phyloP scores from a whole-genome alignment of 2,888 invertebrate genomes.

The Hirtodrosophila cameraria region DNA sequence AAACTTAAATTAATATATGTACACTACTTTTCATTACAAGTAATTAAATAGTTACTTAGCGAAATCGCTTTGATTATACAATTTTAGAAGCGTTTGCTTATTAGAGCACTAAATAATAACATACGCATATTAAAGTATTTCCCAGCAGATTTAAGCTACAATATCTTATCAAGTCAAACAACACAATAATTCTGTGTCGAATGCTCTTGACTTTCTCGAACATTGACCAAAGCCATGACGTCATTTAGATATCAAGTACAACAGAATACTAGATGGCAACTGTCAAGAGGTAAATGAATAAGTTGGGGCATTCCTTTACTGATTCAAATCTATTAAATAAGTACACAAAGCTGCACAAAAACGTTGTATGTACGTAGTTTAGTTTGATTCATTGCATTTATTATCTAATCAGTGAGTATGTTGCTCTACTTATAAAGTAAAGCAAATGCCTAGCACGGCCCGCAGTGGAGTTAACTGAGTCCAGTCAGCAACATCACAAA shows the following conservation, averaged over 20 bases:
- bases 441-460: constrained; percentile 16
- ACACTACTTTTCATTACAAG: too few relatives aligned
- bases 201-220: not conserved
- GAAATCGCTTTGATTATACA: too few relatives aligned
- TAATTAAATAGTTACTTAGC: too few relatives aligned
- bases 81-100: too few relatives aligned
- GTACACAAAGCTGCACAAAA: not conserved
- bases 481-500: constrained; percentile 12
- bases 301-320: not conserved
- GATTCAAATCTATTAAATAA: not conserved
- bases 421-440: constrained; percentile 50
- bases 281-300: not conserved
- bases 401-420: constrained; percentile 39
- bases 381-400: constrained; percentile 21
- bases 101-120: too few relatives aligned
- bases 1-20: too few relatives aligned
- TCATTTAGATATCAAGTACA: constrained; percentile 16
- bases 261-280: not conserved
- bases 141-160: too few relatives aligned
- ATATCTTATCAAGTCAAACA: constrained; percentile 2
- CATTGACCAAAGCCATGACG: constrained; percentile 11
- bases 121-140: too few relatives aligned
- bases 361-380: constrained; percentile 8
- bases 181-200: not conserved
- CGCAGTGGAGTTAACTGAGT: constrained; percentile 30